phyloP scores from a whole-genome alignment of 2,113 vertebrate genomes.

The Casuarius casuarius region DNA sequence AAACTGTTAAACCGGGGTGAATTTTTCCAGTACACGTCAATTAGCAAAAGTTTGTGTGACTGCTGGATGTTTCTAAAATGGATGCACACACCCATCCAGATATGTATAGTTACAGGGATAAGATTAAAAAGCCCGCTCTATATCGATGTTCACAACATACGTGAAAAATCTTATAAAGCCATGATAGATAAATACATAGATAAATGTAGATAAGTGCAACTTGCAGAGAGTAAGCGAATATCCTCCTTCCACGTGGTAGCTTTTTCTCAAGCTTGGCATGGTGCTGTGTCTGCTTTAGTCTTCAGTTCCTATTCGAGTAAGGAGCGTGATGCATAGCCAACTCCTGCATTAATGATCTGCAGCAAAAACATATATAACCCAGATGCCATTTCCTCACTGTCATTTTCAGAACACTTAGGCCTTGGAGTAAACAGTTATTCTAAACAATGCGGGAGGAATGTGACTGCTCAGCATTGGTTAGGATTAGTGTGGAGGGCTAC shows the following conservation, averaged over 20 bases:
- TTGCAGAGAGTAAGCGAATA: constrained; percentile 7
- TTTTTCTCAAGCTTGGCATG: constrained; percentile 24
- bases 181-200: not conserved
- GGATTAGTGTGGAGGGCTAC: constrained; percentile 17
- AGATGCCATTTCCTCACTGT: constrained; percentile 28
- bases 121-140: not conserved
- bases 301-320: constrained; percentile 4
- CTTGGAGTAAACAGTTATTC: constrained; percentile 53
- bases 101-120: not conserved
- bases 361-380: constrained; percentile 40
- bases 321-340: not conserved
- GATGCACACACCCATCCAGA: not conserved
- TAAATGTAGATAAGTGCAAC: not conserved
- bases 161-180: constrained; percentile 21
- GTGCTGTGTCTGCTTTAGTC: constrained; percentile 19
- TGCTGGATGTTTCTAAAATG: not conserved
- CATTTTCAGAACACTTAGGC: constrained; percentile 10
- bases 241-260: constrained; percentile 9
- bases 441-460: constrained; percentile 57
- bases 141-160: not conserved
- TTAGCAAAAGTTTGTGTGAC: not conserved
- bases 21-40: not conserved
- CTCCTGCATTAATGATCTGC: constrained; percentile 27
- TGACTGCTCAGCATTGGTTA: constrained; percentile 27
- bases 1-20: not conserved